Evolutionary conservation across 2,797 vertebrate species (phyloP).

Genomic region (Manis crassicaudata): DNA sequence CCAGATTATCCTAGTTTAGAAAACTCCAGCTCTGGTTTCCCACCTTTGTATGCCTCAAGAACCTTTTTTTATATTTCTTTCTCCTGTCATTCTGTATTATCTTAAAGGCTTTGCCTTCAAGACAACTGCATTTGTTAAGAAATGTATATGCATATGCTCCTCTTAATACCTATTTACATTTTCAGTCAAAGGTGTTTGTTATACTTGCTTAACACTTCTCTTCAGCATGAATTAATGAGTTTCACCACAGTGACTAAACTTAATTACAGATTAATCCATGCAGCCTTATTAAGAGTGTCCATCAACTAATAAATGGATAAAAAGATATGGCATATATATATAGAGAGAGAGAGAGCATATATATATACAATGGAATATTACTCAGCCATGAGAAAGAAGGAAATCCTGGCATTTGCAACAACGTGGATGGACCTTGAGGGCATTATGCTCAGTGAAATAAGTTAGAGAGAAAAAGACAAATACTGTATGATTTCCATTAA

Average conservation of each 20-base stretch:
- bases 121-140: neutral
- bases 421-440: neutral
- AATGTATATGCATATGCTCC: neutral
- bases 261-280: neutral
- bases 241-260: neutral
- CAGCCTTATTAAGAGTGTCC: neutral
- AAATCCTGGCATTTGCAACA: neutral
- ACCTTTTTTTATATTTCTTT: neutral
- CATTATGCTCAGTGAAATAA: neutral
- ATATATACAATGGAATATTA: neutral
- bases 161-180: neutral
- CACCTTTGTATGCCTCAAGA: neutral
- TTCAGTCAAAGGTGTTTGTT: slow-evolving; percentile 19
- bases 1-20: neutral
- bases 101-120: neutral
- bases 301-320: neutral
- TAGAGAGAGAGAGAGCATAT: neutral
- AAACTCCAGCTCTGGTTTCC: neutral
- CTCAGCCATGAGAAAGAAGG: neutral
- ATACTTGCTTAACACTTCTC: neutral
- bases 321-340: neutral
- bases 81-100: neutral
- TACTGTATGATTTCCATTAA: neutral
- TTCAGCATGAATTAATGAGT: neutral
- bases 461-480: neutral